Evolutionary conservation across 2,113 vertebrate species (phyloP).

Genomic region (Myxocyprinus asiaticus): DNA sequence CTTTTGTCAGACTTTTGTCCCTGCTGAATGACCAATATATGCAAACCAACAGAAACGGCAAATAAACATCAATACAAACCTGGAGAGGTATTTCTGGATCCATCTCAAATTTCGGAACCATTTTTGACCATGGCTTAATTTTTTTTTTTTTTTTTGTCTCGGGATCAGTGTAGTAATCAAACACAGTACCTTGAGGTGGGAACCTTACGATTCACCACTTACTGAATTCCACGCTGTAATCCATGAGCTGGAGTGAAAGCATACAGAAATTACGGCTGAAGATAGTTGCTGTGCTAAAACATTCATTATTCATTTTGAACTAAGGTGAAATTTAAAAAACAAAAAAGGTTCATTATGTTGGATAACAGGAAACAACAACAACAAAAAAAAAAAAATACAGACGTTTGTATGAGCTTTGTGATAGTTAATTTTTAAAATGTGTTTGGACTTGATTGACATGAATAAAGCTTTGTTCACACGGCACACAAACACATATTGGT

Average conservation of each 20-base stretch:
- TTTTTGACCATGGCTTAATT: slow-evolving; percentile 93
- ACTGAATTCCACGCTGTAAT: slow-evolving; percentile 93
- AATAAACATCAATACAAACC: slow-evolving; percentile 65
- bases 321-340: too few relatives aligned
- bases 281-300: too few relatives aligned
- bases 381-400: background rate
- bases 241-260: slow-evolving; percentile 78
- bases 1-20: too few relatives aligned
- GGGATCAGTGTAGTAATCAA: slow-evolving; percentile 92
- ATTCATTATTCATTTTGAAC: too few relatives aligned
- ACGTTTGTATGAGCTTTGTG: background rate
- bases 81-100: slow-evolving; percentile 88
- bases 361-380: background rate
- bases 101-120: slow-evolving; percentile 87
- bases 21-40: too few relatives aligned
- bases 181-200: slow-evolving; percentile 91
- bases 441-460: too few relatives aligned
- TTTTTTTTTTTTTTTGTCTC: slow-evolving; percentile 80
- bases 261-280: background rate
- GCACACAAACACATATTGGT: too few relatives aligned
- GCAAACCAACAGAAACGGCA: too few relatives aligned
- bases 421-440: background rate
- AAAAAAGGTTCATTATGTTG: background rate
- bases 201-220: slow-evolving; percentile 98
- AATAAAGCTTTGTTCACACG: too few relatives aligned